These are phyloP conservation scores for Pachypanchax playfairii DNA, from an alignment of 2,113 vertebrate genomes.

Conservation along the genomic window DNA sequence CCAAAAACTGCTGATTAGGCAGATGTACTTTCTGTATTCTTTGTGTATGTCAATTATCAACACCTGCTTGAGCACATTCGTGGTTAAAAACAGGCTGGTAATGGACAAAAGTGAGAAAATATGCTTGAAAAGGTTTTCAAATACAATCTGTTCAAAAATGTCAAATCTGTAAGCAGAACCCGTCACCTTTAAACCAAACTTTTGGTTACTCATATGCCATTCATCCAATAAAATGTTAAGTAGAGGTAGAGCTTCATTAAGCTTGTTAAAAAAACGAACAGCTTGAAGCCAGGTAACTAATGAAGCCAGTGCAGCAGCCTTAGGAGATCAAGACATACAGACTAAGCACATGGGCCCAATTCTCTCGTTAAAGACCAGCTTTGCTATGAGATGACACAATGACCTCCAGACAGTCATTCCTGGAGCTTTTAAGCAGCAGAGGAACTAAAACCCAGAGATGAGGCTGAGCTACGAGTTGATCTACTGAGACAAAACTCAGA, in stretches of 20 bases:
- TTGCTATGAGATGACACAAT: conserved; percentile 7
- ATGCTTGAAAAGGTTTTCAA: too few species aligned
- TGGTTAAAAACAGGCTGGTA: too few species aligned
- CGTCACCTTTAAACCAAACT: background rate
- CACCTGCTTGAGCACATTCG: too few species aligned
- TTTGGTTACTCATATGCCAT: background rate
- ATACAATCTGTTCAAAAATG: too few species aligned
- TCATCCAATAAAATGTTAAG: background rate
- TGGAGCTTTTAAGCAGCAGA: conserved; percentile 19
- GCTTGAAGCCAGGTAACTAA: conserved; percentile 1
- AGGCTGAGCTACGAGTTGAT: conserved; percentile 27
- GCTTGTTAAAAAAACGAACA: background rate
- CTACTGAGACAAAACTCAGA: conserved; percentile 24
- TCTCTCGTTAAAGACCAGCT: conserved; percentile 7
- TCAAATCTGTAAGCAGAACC: background rate
- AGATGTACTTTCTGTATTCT: too few species aligned
- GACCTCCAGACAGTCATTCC: conserved; percentile 18
- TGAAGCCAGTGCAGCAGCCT: conserved; percentile 9
- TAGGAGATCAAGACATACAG: conserved; percentile 13
- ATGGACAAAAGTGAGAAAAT: too few species aligned
- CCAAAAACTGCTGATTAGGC: too few species aligned
- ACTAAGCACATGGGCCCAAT: background rate
- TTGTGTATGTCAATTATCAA: too few species aligned
- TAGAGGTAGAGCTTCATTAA: conserved; percentile 10
- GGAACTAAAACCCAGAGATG: conserved; percentile 6